Conservation (phyloP, 2,113 vertebrate species). For the Alectura lathami region DNA sequence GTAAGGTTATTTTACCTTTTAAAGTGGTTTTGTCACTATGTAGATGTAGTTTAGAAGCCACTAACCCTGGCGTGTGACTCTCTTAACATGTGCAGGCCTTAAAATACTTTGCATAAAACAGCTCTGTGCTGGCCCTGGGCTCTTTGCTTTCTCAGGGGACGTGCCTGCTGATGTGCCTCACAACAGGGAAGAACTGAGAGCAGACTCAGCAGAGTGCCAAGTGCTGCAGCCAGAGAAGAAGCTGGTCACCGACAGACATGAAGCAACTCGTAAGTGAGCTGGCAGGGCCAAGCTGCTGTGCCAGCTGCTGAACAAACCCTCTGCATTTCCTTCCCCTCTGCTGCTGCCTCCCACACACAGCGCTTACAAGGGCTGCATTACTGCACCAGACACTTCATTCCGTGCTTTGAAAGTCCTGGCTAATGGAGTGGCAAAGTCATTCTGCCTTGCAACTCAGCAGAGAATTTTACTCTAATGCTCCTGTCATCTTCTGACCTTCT, state of each 20-base stretch:
- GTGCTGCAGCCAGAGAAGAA: neutral
- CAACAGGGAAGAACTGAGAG: neutral
- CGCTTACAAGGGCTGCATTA: conserved; percentile 25
- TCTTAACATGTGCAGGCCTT: neutral
- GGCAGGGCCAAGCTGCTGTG: conserved; percentile 36
- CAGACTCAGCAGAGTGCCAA: conserved; percentile 3
- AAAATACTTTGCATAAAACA: neutral
- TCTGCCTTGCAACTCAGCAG: neutral
- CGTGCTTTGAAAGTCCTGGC: conserved; percentile 3
- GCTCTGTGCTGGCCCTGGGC: neutral
- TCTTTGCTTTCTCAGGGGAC: neutral
- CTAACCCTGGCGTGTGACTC: neutral
- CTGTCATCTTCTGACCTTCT: conserved; percentile 57
- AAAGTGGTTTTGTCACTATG: neutral
- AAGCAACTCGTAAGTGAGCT: neutral
- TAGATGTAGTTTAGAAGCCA: neutral
- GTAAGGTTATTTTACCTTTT: neutral
- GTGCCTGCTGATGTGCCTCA: neutral
- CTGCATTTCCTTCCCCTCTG: neutral
- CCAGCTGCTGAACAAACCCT: conserved; percentile 32
- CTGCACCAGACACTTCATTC: neutral
- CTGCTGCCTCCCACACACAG: neutral
- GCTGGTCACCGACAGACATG: neutral
- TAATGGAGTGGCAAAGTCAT: conserved; percentile 57
- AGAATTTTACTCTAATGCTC: neutral